Evolutionary conservation across 2,888 invertebrate species (phyloP).

Genomic region (Dynastes maya): DNA sequence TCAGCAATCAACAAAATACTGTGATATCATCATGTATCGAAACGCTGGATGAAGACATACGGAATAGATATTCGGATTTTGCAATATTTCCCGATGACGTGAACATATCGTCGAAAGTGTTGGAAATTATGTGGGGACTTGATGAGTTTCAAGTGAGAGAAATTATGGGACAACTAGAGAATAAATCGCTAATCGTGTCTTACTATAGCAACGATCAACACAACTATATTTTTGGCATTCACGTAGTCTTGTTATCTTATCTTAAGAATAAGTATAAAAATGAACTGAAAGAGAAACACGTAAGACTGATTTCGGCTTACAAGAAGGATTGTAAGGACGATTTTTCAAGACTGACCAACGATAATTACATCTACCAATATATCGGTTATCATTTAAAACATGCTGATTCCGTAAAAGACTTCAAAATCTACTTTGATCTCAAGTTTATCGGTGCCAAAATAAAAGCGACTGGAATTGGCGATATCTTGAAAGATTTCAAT

Average conservation of each 20-base stretch:
- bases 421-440: constrained; percentile 79
- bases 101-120: constrained; percentile 69
- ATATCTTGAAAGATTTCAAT: constrained; percentile 79
- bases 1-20: constrained; percentile 61
- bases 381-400: constrained; percentile 80
- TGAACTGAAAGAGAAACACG: constrained; percentile 73
- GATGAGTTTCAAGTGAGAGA: constrained; percentile 73
- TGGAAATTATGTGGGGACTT: constrained; percentile 72
- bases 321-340: constrained; percentile 70
- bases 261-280: constrained; percentile 71
- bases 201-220: constrained; percentile 74
- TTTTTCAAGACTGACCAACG: constrained; percentile 77
- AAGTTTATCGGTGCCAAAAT: constrained; percentile 82
- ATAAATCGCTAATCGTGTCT: constrained; percentile 79
- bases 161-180: constrained; percentile 76
- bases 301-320: constrained; percentile 76
- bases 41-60: constrained; percentile 71
- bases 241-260: constrained; percentile 79
- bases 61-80: constrained; percentile 75
- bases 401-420: constrained; percentile 73
- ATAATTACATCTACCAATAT: constrained; percentile 82
- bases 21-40: constrained; percentile 77
- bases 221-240: constrained; percentile 80
- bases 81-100: constrained; percentile 81
- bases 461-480: constrained; percentile 78